Evolutionary conservation across 2,797 vertebrate species (phyloP).

Genomic region (Cyprinodon diabolis): DNA sequence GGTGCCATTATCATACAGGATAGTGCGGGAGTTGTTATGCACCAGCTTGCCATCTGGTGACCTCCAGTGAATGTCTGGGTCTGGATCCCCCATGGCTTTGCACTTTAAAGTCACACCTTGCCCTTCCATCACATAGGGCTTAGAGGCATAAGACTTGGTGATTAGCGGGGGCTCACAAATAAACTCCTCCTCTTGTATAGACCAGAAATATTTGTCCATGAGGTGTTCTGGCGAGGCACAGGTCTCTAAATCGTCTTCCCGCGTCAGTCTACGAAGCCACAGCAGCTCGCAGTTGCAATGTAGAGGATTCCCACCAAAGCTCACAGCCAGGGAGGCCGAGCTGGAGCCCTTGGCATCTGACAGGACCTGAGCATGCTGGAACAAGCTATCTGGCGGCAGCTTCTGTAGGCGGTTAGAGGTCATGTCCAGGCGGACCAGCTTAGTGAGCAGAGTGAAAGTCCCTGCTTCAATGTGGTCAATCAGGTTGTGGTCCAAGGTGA

Average conservation of each 20-base stretch:
- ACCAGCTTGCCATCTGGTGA: constrained; percentile 91
- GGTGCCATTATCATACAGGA: constrained; percentile 88
- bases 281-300: constrained; percentile 96
- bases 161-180: constrained; percentile 91
- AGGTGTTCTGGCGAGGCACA: constrained; percentile 92
- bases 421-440: constrained; percentile 92
- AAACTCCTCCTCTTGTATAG: constrained; percentile 94
- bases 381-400: constrained; percentile 89
- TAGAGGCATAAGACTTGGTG: constrained; percentile 83
- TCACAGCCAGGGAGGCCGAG: constrained; percentile 85
- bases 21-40: constrained; percentile 89
- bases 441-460: constrained; percentile 90
- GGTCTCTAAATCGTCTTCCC: constrained; percentile 92
- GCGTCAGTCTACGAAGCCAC: constrained; percentile 89
- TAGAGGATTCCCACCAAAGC: constrained; percentile 92
- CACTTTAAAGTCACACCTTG: constrained; percentile 90
- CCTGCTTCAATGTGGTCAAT: constrained; percentile 90
- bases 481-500: constrained; percentile 95
- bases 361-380: constrained; percentile 87
- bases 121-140: constrained; percentile 89
- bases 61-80: constrained; percentile 91
- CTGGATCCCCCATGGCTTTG: constrained; percentile 90
- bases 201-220: constrained; percentile 94
- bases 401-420: constrained; percentile 94
- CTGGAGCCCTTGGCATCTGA: constrained; percentile 78